Percentiles rank a stretch among this genome's conserved stretches.
phyloP scores from a whole-genome alignment of 2,113 vertebrate genomes.

The Mormoops blainvillei region DNA sequence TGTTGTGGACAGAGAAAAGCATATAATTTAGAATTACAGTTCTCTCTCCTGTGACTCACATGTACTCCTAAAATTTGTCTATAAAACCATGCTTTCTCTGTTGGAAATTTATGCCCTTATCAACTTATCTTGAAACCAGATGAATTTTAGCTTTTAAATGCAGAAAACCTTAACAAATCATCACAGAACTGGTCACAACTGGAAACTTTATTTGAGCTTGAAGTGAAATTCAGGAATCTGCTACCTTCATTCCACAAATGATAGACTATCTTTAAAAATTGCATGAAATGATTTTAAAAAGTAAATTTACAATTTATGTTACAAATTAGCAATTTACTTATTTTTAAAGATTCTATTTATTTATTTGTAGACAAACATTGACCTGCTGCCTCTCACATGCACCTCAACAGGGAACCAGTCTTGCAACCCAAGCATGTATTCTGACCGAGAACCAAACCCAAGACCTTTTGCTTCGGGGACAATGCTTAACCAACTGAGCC shows the following conservation, averaged over 20 bases:
- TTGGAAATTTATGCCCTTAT: conserved; percentile 18
- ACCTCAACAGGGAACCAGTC: no score
- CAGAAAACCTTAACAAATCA: conserved; percentile 39
- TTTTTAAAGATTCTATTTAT: not conserved
- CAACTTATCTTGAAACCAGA: conserved; percentile 23
- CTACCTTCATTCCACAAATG: not conserved
- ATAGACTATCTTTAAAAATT: not conserved
- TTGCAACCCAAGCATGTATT: no score
- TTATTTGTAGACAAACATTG: no score
- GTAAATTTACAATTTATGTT: not conserved
- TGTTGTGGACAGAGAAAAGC: not conserved
- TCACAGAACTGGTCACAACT: not conserved
- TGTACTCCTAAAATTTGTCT: conserved; percentile 17
- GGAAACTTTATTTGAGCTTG: not conserved
- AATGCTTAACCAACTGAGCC: no score
- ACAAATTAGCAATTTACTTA: not conserved
- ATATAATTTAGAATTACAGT: conserved; percentile 13
- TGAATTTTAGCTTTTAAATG: conserved; percentile 40
- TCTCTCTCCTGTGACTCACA: not conserved
- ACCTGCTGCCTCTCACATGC: no score
- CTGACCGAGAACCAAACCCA: no score
- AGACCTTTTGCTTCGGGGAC: no score
- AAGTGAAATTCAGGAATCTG: not conserved
- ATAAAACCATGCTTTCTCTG: not conserved
- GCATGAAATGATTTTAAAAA: not conserved